Conservation (phyloP, 2,113 vertebrate species). For the Mastomys coucha region DNA sequence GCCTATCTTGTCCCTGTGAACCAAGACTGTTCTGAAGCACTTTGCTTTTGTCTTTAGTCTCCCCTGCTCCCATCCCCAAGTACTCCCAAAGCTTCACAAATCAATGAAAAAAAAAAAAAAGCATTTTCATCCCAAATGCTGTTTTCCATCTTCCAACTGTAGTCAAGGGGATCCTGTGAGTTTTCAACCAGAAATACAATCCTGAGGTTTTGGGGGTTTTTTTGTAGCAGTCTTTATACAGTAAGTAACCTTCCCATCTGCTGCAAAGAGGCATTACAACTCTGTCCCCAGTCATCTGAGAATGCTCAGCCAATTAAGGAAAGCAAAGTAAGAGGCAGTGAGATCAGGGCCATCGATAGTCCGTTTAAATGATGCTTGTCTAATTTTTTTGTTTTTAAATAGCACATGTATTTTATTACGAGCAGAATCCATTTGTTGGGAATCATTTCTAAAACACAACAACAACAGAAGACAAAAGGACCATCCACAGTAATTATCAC, state of each 20-base stretch:
- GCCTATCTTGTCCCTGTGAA: neutral
- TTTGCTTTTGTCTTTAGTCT: constrained; percentile 66
- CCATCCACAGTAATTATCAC: neutral
- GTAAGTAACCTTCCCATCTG: constrained; percentile 84
- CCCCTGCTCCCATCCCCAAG: constrained; percentile 48
- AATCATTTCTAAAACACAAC: neutral
- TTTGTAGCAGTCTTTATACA: constrained; percentile 21
- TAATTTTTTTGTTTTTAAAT: neutral
- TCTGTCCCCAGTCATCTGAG: constrained; percentile 83
- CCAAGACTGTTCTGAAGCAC: constrained; percentile 73
- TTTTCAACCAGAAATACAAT: constrained; percentile 57
- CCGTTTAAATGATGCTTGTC: neutral
- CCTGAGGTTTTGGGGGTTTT: neutral
- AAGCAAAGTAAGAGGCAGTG: constrained; percentile 30
- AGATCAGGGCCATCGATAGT: neutral
- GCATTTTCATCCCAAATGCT: constrained; percentile 45
- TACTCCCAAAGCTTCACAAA: constrained; percentile 65
- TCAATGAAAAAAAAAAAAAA: constrained; percentile 4
- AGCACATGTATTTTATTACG: neutral
- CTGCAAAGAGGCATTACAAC: constrained; percentile 84
- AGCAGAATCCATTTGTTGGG: neutral
- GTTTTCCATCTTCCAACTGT: constrained; percentile 46
- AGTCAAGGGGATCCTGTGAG: constrained; percentile 37
- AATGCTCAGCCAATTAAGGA: constrained; percentile 76
- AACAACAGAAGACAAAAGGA: neutral